Evolutionary conservation across 2,888 invertebrate genomes (phyloP), one percentile per base, ranked within the genome.

Genomic region (Megaustenia siamemsis): DNA sequence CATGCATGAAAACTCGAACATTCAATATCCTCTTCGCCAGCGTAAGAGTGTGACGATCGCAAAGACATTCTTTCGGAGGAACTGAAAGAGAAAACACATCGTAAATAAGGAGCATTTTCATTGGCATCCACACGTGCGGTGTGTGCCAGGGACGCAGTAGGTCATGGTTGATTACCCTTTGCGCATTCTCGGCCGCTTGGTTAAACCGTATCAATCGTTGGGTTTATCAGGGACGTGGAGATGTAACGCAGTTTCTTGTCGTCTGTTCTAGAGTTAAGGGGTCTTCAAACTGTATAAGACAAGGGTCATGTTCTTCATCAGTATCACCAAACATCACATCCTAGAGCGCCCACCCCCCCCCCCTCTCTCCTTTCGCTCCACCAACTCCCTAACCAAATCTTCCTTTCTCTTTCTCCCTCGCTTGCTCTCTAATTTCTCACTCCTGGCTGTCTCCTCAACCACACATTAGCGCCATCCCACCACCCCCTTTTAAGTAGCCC

Each of bases 1-100:
- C 69, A 75, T 38, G 83, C 83, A 66, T 77, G 83, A 77, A 77
- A 53, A 77, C 53, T 83, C 68, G 56, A 78, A 83, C 77, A 83
- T 83, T 77, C 83, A 83, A 77, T 83, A 68, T 83, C 82, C 63
- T 45, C 32, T 21, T 10, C 66, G 68, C 60, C 66, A 45, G 21
- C 32, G 56, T 12, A 68, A 81, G 53, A 53, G 69, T 81, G 69
- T 81, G 81, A 53, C 81, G 66, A 66, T 43, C 28, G 69, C 71
- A 66, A 69, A 66, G 79, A 68, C n/a, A 43, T 79, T 63, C 28
- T n/a, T 21, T 28, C 45, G 45, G n/a, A n/a, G n/a, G 32, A n/a
- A 32, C 79, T 63, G 68, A 79, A 79, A 45, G 79, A 66, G 79
- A 79, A 68, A 79, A 79, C 43, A 68, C 71, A 81, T 81, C 81